These are phyloP conservation scores for Lepus americanus DNA, from an alignment of 2,113 vertebrate species.

Conservation along the genomic window DNA sequence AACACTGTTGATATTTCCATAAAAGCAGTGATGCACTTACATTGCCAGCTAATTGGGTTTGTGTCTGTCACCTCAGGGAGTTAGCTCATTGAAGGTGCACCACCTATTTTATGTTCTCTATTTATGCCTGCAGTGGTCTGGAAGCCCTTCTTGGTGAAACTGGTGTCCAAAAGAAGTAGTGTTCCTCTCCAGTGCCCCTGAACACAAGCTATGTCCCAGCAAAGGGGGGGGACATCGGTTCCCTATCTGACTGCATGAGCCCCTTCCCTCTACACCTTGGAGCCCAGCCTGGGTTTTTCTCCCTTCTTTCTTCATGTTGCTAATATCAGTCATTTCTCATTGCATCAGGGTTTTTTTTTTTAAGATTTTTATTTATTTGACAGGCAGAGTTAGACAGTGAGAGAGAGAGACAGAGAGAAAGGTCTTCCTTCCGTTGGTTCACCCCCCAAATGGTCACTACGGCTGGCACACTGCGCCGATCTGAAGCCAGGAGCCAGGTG, in stretches of 20 bases:
- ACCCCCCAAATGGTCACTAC: no score
- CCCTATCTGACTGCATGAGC: not conserved
- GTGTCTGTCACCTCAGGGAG: not conserved
- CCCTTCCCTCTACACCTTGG: no score
- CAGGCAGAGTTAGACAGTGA: no score
- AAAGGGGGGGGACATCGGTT: not conserved
- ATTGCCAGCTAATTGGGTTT: not conserved
- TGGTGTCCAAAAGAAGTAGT: not conserved
- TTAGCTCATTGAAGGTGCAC: not conserved
- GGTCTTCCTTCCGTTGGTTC: no score
- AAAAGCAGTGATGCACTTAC: not conserved
- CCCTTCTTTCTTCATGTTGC: not conserved
- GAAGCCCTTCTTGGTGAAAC: not conserved
- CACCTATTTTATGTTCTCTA: not conserved
- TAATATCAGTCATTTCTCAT: not conserved
- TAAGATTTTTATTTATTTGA: no score
- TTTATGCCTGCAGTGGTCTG: not conserved
- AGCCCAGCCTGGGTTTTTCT: accelerated
- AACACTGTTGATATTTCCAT: not conserved
- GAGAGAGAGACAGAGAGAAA: no score
- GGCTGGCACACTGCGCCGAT: no score
- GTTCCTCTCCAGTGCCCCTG: not conserved
- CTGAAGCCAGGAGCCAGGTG: no score
- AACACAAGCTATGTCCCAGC: not conserved
- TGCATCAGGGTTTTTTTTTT: no score